Percentiles rank a stretch among this genome's conserved stretches.
phyloP scores from a whole-genome alignment of 1,140 invertebrate species.

The Drosophila sturtevanti region DNA sequence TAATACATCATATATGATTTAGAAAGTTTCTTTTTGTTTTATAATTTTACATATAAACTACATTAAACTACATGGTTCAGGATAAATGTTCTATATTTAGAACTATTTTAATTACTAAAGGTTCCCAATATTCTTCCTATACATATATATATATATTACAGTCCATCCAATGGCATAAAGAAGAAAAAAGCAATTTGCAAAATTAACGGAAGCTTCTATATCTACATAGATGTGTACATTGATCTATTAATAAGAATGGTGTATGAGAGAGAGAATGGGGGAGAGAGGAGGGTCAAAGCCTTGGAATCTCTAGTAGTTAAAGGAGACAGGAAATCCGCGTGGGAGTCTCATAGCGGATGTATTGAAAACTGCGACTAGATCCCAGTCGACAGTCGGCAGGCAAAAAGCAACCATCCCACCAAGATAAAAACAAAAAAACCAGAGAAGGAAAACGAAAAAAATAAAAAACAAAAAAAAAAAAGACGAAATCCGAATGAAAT shows the following conservation, averaged over 20 bases:
- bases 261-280: too few relatives aligned
- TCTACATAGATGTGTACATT: constrained; percentile 14
- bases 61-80: too few relatives aligned
- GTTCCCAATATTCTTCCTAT: too few relatives aligned
- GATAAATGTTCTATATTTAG: too few relatives aligned
- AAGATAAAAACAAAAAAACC: constrained; percentile 2
- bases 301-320: not conserved
- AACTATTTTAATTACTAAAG: too few relatives aligned
- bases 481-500: not conserved
- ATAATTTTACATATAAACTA: too few relatives aligned
- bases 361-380: not conserved
- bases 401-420: not conserved
- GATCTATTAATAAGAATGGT: constrained; percentile 60
- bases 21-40: too few relatives aligned
- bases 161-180: too few relatives aligned
- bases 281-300: not conserved
- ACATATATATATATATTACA: too few relatives aligned
- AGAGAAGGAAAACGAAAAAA: too few relatives aligned
- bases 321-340: constrained; percentile 59
- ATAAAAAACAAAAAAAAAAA: not conserved
- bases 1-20: too few relatives aligned
- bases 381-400: not conserved
- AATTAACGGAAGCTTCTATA: constrained; percentile 46
- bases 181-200: not conserved
- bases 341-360: constrained; percentile 53